These are phyloP conservation scores for Entomobrya multifasciata DNA, from an alignment of 2,888 invertebrate genomes.

Conservation along the genomic window DNA sequence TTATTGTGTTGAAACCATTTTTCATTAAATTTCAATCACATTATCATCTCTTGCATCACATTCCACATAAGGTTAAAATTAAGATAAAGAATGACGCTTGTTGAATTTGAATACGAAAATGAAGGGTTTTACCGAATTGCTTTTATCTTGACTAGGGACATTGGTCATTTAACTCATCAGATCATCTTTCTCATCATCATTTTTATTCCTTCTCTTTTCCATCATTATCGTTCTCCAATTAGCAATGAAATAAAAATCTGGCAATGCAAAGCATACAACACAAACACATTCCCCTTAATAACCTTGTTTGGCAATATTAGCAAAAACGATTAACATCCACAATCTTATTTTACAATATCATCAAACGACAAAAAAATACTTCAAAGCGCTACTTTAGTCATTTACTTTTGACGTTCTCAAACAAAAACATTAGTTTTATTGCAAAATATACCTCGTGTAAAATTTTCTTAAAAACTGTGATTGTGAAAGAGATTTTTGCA, in stretches of 20 bases:
- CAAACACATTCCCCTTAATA: neutral
- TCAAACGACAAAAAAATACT: constrained; percentile 3
- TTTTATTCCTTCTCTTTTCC: neutral
- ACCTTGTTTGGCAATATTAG: neutral
- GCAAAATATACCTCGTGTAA: neutral
- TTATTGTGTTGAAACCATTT: neutral
- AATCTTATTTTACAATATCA: neutral
- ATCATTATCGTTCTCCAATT: neutral
- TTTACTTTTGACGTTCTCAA: neutral
- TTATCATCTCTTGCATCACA: neutral
- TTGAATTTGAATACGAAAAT: neutral
- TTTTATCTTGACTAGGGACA: constrained; percentile 1
- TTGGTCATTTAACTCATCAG: constrained; percentile 10
- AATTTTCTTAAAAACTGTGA: neutral
- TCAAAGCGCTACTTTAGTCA: neutral
- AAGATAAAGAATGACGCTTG: neutral
- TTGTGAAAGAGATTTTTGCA: neutral
- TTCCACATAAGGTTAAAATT: neutral
- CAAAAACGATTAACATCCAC: neutral
- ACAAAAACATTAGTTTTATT: neutral
- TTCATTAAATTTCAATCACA: neutral
- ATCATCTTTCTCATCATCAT: constrained; percentile 31
- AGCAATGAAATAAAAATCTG: neutral
- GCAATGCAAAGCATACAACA: neutral
- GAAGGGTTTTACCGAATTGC: constrained; percentile 4